Conservation (phyloP, 2,113 vertebrate species). For the Equus przewalskii region DNA sequence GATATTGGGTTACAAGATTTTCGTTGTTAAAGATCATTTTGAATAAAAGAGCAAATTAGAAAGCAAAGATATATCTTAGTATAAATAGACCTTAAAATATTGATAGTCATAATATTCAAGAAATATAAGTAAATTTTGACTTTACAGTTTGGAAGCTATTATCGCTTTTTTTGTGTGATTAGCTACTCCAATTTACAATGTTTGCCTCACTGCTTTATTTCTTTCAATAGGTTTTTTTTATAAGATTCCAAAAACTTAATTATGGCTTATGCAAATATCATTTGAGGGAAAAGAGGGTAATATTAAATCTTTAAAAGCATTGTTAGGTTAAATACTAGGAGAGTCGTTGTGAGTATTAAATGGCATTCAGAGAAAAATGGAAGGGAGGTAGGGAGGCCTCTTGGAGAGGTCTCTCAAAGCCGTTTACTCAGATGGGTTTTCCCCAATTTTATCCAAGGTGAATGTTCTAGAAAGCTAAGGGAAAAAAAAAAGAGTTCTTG, state of each 20-base stretch:
- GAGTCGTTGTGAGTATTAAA: slow-evolving; percentile 66
- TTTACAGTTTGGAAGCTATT: slow-evolving; percentile 80
- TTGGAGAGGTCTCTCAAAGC: neutral
- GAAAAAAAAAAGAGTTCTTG: neutral
- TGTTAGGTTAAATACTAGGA: slow-evolving; percentile 77
- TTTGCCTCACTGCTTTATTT: slow-evolving; percentile 79
- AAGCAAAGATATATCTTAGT: slow-evolving; percentile 68
- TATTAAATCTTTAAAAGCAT: slow-evolving; percentile 83
- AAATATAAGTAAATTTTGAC: slow-evolving; percentile 80
- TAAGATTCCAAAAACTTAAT: slow-evolving; percentile 84
- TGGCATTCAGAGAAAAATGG: slow-evolving; percentile 31
- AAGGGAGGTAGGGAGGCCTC: neutral
- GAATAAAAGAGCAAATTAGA: slow-evolving; percentile 79
- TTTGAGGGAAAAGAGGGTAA: slow-evolving; percentile 81
- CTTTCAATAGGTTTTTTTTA: slow-evolving; percentile 78
- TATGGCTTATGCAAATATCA: slow-evolving; percentile 86
- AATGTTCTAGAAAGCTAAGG: slow-evolving; percentile 27
- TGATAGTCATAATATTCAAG: slow-evolving; percentile 82
- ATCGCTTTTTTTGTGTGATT: slow-evolving; percentile 76
- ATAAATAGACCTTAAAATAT: slow-evolving; percentile 82
- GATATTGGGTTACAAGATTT: slow-evolving; percentile 79
- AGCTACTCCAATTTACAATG: slow-evolving; percentile 78
- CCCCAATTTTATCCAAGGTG: slow-evolving; percentile 23
- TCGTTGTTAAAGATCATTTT: slow-evolving; percentile 70
- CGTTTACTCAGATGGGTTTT: neutral